Base-by-base conservation (phyloP, 2,888 invertebrate species). In the Thecophora atra region DNA sequence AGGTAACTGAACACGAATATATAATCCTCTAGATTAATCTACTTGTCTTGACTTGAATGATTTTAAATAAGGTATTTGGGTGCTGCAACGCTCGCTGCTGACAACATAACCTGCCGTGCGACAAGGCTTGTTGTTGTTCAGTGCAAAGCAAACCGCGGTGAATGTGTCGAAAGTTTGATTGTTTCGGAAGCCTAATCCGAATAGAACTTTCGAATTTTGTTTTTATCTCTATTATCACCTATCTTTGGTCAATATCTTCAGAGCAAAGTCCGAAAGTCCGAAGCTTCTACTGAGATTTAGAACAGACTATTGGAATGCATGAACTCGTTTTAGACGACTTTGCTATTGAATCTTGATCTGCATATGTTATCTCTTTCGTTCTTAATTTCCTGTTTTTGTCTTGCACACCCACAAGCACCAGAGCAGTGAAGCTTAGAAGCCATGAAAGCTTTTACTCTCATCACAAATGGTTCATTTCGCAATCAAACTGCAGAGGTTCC, bases 1-100 rank as follows among this genome's bases (percentile, higher is more conserved):
- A 90, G 90, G 90, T 90, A 90, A 90, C 84, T 83, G 64, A 58
- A 69, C 37, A 65, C 52, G 64, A 52, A 63, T 63, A 73, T 66
- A 47, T 65, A 52, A 68, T 28, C 26, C 56, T 37, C 47, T 60
- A 67, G 15, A 56, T 67, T 15, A 56, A 67, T 54, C 30, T 64
- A 47, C 52, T 54, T 72, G 74, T 74, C 72, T 70, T 72, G 72
- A 67, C 70, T 63, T 74, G 70, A 64, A 62, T 70, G 60, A 70
- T 54, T 70, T 72, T 67, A 70, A 70, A 66, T 72, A 66, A 64
- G 71, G 74, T 69, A 70, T 70, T 30, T 63, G 74, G 74, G 62
- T 62, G 70, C 70, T n/a, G 51, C 60, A 30, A 47, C 21, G 37
- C 69, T 60, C 30, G 47, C 26, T 47, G 69, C 62, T 62, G 30